Evolutionary conservation across 2,797 vertebrate genomes (phyloP), one percentile per base, ranked within the genome.

Genomic region (Prionace glauca): DNA sequence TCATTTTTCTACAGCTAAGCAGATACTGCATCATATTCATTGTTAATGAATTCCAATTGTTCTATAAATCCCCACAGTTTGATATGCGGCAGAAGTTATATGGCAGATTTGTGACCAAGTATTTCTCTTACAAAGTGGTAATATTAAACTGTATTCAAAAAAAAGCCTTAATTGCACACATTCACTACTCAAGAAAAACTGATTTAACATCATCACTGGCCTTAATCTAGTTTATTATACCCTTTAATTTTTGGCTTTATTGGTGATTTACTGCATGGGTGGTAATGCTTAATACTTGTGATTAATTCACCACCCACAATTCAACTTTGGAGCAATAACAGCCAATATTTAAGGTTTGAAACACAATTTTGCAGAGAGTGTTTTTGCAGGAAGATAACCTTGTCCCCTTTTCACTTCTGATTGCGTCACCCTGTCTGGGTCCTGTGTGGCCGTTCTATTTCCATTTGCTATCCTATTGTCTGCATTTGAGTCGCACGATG

Each of bases 81-180:
- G 72, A 95, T 95, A 77, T 95, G 93, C 72, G n/a, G 45, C 69
- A 56, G 71, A 77, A 77, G 72, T 95, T 74, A 95, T 74, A 50
- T 95, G 93, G 93, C 93, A 95, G 93, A 95, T 95, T 95, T 95
- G 93, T 95, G 93, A 95, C 93, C 72, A 77, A 95, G 71, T 60
- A 95, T 95, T 95, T 95, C 93, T 95, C 93, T 95, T 95, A 56
- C 29, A 77, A 41, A 95, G 93, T 74, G 45, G 93, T 56, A 41
- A 72, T 77, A 95, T 77, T 95, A 95, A 95, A 95, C 93, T 77
- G 69, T 60, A 77, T 77, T 94, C 26, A 22, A 95, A 95, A 94
- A 77, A 74, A 95, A 74, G 71, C 93, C 93, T 95, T 95, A 95
- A 95, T 95, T 95, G 93, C 93, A 77, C 69, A 50, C 93, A 60